phyloP scores from a whole-genome alignment of 2,797 vertebrate genomes.

The Microctenopoma steveboyesi region DNA sequence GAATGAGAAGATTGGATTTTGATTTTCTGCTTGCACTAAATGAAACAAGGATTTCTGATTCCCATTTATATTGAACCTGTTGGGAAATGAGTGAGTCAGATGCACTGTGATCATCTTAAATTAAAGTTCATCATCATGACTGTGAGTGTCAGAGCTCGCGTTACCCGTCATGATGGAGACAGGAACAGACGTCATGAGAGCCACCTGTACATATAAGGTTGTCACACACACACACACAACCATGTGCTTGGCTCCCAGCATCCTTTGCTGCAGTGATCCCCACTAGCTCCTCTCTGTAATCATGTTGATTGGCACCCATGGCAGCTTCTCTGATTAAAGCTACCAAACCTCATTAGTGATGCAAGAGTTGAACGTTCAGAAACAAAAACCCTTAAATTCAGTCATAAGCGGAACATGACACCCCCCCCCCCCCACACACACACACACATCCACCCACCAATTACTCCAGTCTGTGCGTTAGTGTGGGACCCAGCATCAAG shows the following conservation, averaged over 20 bases:
- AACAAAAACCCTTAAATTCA: slow-evolving; percentile 51
- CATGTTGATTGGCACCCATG: slow-evolving; percentile 54
- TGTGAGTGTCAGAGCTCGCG: neutral
- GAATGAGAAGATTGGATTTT: too few species aligned
- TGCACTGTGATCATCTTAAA: too few species aligned
- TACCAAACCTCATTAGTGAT: slow-evolving; percentile 56
- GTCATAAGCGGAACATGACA: slow-evolving; percentile 19
- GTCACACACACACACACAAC: slow-evolving; percentile 4
- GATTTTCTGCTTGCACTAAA: too few species aligned
- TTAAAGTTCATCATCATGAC: too few species aligned
- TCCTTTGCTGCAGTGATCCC: slow-evolving; percentile 45
- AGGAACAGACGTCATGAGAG: neutral
- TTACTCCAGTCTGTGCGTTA: slow-evolving; percentile 42
- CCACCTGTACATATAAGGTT: neutral
- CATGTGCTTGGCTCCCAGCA: slow-evolving; percentile 34
- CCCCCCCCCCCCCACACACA: neutral
- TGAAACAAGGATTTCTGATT: too few species aligned
- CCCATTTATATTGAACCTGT: too few species aligned
- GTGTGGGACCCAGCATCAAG: slow-evolving; percentile 9
- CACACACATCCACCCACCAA: neutral
- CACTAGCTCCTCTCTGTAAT: slow-evolving; percentile 49
- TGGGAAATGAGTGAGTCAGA: too few species aligned
- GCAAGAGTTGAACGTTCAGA: slow-evolving; percentile 17
- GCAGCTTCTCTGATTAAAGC: slow-evolving; percentile 53
- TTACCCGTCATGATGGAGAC: neutral